A percentile compares a stretch with the other conserved stretches of the same genome.
These are phyloP conservation scores for Taphrorychus bicolor DNA, from an alignment of 2,888 invertebrate genomes.

Conservation along the genomic window DNA sequence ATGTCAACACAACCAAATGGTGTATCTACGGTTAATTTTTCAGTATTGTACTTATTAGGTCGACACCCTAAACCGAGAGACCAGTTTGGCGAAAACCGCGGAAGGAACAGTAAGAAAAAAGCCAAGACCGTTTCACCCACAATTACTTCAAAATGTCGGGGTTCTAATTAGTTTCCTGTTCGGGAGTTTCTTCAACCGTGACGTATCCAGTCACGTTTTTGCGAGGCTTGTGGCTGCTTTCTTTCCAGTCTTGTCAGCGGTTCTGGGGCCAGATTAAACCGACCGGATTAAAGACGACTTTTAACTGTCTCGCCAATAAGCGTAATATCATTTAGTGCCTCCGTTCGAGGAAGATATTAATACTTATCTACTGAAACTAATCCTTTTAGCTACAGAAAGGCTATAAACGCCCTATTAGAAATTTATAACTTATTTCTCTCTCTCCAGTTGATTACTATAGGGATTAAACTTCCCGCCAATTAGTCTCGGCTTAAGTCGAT, in stretches of 20 bases:
- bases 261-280: slow-evolving; percentile 14
- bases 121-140: slow-evolving; percentile 21
- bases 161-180: slow-evolving; percentile 36
- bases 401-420: slow-evolving; percentile 6
- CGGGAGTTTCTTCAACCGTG: slow-evolving; percentile 15
- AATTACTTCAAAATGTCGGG: slow-evolving; percentile 33
- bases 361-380: background rate
- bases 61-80: too few species aligned
- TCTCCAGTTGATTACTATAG: slow-evolving; percentile 6
- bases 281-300: slow-evolving; percentile 11
- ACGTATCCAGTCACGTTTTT: slow-evolving; percentile 35
- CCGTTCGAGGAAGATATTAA: background rate
- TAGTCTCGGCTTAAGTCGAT: too few species aligned
- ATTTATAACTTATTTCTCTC: slow-evolving; percentile 16
- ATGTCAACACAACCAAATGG: too few species aligned
- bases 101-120: slow-evolving; percentile 7
- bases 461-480: too few species aligned
- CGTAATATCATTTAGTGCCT: slow-evolving; percentile 9
- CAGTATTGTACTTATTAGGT: too few species aligned
- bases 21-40: too few species aligned
- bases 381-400: background rate
- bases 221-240: slow-evolving; percentile 20
- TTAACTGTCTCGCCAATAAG: slow-evolving; percentile 5
- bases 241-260: slow-evolving; percentile 27
- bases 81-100: background rate